Base-by-base conservation (phyloP, 1,140 invertebrate genomes). In the Plodia interpunctella region DNA sequence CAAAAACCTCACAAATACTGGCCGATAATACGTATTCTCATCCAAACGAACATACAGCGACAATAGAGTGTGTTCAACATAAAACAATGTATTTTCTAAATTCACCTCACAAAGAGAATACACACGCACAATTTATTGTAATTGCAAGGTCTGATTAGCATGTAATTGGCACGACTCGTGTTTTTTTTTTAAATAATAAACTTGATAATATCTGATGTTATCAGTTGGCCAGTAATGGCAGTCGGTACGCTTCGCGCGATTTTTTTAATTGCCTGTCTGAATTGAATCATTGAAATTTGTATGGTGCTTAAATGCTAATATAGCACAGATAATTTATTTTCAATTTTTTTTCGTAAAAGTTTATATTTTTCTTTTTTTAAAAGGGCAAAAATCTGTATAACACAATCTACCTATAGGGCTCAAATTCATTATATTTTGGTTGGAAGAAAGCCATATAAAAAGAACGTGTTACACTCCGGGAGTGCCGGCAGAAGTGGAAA, bases 111-210 rank as follows among this genome's bases (percentile, higher is more conserved):
- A 60, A 67, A 59, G 65, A 59, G 68, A 68, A 71, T 67, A 65
- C 57, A 65, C 57, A 63, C 15, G 58, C 62, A 32, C 68, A 71
- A 70, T 73, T 70, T 71, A 79, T 71, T 63, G 68, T 72, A 75
- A 82, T 78, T 76, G 66, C 70, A 59, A 66, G 66, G 55, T 62
- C 68, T 76, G 68, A 83, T 83, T 80, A 83, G 72, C 76, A 78
- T 79, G 65, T 79, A 82, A 79, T 79, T 74, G 78, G 60, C 30
- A 38, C 60, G 59, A 57, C 63, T 63, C 50, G 69, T 68, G 61
- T 65, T 65, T 68, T 70, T 44, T 3, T 32, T 64, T 58, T 63
- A 65, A 2, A 64, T 59, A 30, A 19, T 15, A 30, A 51, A 53
- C 5, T 21, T 35, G 32, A 35, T 21, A 35, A 44, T 60, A 54